These are phyloP conservation scores for Gallinago jamesoni DNA, from an alignment of 2,113 vertebrate species.

Conservation along the genomic window DNA sequence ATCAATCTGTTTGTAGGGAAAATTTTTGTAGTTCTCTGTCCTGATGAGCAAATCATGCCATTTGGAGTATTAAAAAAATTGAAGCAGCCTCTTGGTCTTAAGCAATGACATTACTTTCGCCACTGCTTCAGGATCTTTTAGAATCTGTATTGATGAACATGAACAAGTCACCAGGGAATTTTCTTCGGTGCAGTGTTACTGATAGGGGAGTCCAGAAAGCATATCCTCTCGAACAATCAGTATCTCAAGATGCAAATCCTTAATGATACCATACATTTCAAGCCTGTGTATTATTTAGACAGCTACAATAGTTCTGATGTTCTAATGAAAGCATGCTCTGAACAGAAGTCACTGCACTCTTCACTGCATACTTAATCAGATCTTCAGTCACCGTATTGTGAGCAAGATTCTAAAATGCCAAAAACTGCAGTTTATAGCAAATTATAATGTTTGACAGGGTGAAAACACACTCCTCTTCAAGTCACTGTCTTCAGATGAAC, in stretches of 20 bases:
- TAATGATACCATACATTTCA: background rate
- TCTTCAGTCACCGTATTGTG: background rate
- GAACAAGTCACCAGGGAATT: background rate
- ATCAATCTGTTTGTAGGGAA: background rate
- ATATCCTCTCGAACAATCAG: background rate
- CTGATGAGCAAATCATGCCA: background rate
- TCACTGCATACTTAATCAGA: background rate
- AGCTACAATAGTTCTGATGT: constrained; percentile 19
- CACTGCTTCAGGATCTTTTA: background rate
- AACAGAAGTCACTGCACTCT: background rate
- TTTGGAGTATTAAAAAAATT: background rate
- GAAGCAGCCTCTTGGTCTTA: background rate
- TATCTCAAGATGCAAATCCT: background rate
- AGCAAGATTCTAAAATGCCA: background rate
- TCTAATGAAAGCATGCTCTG: background rate
- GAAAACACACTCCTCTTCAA: constrained; percentile 24
- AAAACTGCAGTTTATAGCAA: constrained; percentile 13
- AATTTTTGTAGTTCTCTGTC: background rate
- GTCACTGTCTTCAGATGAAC: constrained; percentile 8
- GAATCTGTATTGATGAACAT: background rate
- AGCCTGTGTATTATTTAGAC: background rate
- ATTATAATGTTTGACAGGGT: constrained; percentile 14
- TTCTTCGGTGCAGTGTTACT: background rate
- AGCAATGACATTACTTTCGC: background rate
- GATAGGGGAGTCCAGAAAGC: background rate